These are phyloP conservation scores for Entomyzon cyanotis DNA, from an alignment of 2,113 vertebrate species.

Conservation along the genomic window DNA sequence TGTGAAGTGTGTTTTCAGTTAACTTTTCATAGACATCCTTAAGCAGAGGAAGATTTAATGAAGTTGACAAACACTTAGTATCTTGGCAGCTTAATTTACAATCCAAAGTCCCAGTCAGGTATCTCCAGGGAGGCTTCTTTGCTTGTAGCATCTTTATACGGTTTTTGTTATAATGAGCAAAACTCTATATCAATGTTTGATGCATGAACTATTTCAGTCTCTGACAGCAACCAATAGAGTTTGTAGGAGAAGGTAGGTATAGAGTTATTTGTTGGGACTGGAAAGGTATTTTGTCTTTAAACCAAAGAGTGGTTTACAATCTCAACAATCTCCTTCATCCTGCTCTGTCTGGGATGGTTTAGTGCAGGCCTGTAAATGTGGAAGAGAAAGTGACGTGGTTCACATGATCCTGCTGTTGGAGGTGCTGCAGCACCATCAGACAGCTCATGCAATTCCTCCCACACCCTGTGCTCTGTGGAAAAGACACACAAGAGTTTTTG, in stretches of 20 bases:
- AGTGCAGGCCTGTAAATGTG: not conserved
- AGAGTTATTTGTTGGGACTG: not conserved
- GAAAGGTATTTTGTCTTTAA: not conserved
- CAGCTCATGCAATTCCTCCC: not conserved
- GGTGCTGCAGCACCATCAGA: not conserved
- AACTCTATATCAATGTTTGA: too few species aligned
- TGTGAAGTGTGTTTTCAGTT: not conserved
- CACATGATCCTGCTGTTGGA: not conserved
- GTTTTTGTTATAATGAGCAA: too few species aligned
- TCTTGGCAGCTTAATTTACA: too few species aligned
- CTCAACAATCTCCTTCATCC: not conserved
- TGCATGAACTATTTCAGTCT: too few species aligned
- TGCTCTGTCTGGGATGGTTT: not conserved
- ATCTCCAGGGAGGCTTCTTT: too few species aligned
- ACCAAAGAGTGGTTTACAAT: not conserved
- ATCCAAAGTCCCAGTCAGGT: too few species aligned
- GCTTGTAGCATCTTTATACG: too few species aligned
- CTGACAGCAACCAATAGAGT: not conserved
- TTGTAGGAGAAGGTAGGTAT: not conserved
- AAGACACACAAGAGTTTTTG: not conserved
- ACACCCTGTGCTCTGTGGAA: not conserved
- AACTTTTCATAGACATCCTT: not conserved
- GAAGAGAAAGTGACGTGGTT: fast-evolving
- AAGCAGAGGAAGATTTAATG: not conserved
- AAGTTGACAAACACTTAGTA: not conserved